These are phyloP conservation scores for Sciaenops ocellatus DNA, from an alignment of 2,797 vertebrate species.

Conservation along the genomic window DNA sequence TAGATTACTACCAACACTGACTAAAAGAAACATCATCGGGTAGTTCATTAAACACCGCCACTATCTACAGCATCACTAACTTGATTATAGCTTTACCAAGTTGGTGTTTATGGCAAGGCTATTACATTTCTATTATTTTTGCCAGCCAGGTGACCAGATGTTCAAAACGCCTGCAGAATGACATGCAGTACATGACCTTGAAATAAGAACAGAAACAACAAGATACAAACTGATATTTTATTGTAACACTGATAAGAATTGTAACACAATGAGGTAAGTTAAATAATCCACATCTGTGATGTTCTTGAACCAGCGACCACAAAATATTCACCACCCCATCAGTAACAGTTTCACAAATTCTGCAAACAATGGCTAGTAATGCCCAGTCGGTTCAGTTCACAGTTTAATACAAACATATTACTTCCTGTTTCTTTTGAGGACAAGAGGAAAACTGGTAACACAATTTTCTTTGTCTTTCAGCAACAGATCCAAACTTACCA, in stretches of 20 bases:
- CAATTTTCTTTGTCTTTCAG: conserved; percentile 53
- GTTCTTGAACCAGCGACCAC: conserved; percentile 79
- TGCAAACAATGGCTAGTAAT: conserved; percentile 68
- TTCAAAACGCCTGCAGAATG: background rate
- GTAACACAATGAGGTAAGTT: conserved; percentile 97
- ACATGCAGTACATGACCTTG: background rate
- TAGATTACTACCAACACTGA: background rate
- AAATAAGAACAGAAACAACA: conserved; percentile 43
- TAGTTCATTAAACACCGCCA: background rate
- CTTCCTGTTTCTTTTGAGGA: conserved; percentile 54
- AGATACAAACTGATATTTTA: conserved; percentile 89
- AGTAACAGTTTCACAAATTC: conserved; percentile 75
- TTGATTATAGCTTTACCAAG: background rate
- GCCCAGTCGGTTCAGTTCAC: conserved; percentile 64
- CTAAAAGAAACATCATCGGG: background rate
- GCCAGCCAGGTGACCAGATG: background rate
- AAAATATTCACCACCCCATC: conserved; percentile 78
- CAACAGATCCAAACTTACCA: conserved; percentile 65
- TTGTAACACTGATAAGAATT: conserved; percentile 94
- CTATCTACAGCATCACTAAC: background rate
- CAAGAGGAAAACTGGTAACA: conserved; percentile 64
- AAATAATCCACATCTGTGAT: conserved; percentile 89
- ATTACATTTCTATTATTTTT: conserved; percentile 18
- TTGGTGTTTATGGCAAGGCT: background rate
- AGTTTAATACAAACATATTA: conserved; percentile 76